Percentiles rank a stretch among this genome's conserved stretches.
phyloP scores from a whole-genome alignment of 2,797 vertebrate genomes.

The Acanthurus leucopareius region DNA sequence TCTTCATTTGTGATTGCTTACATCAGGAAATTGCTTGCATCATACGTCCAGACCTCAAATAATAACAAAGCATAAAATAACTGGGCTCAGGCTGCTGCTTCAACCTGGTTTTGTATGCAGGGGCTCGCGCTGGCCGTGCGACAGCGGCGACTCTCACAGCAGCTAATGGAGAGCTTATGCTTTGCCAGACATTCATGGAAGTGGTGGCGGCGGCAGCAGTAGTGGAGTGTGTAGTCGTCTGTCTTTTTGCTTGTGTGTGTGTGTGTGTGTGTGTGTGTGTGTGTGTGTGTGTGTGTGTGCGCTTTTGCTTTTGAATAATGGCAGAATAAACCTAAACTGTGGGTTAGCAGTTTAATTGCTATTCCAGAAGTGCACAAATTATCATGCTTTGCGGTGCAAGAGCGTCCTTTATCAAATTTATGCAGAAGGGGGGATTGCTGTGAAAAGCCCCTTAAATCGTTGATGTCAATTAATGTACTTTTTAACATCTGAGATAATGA shows the following conservation, averaged over 20 bases:
- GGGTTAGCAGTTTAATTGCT: constrained; percentile 16
- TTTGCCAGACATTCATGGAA: constrained; percentile 59
- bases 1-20: constrained; percentile 84
- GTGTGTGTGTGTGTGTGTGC: constrained; percentile 6
- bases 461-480: constrained; percentile 22
- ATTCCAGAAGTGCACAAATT: constrained; percentile 1
- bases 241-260: constrained; percentile 8
- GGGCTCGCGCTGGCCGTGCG: constrained; percentile 42
- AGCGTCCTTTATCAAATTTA: constrained; percentile 6
- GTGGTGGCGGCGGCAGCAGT: constrained; percentile 18
- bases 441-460: constrained; percentile 4
- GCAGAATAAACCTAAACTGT: constrained; percentile 1
- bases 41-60: constrained; percentile 70
- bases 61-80: constrained; percentile 77
- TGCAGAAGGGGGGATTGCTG: background rate
- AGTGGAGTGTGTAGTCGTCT: constrained; percentile 14
- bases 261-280: constrained; percentile 3
- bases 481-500: constrained; percentile 8
- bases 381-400: background rate
- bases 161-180: constrained; percentile 69
- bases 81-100: constrained; percentile 42
- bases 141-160: constrained; percentile 54
- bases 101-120: constrained; percentile 70
- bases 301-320: background rate
- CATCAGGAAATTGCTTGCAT: constrained; percentile 84